Base-by-base conservation (phyloP, 2,888 invertebrate species). In the Pardosa pseudoannulata region DNA sequence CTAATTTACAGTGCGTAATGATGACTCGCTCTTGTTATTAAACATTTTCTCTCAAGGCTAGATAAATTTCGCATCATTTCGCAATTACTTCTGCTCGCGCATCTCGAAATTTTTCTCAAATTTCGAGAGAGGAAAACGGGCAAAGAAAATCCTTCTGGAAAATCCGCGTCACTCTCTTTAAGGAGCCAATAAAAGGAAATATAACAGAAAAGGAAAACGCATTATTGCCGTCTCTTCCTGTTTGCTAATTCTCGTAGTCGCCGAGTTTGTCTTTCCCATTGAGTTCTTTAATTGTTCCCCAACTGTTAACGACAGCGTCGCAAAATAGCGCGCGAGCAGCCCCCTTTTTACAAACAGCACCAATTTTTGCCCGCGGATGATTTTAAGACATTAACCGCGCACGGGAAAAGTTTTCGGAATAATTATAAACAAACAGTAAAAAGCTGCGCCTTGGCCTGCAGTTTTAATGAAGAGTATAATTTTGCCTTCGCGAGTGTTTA, bases 341-440 rank as follows among this genome's bases (percentile, higher is more conserved):
- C n/a, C 31, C 23, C 67, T 67, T 67, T 67, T 67, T 67, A 67
- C 23, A 36, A 19, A 67, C 6, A 19, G 13, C n/a, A 11, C 67
- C 32, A 23, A 67, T 83, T 78, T 85, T 73, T 73, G 83, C 83
- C 78, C 31, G 41, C 56, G 74, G 68, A 50, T 70, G 64, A 73
- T 80, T 73, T 67, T 46, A 31, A 81, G 74, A 32, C 80, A 74
- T 74, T 81, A 81, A 76, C 76, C 76, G 31, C 71, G 65, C 46
- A 71, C 31, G 70, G n/a, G 71, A 76, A 71, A 76, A 71, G 64
- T 76, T 76, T 67, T 56, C 56, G 56, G 76, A 85, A 85, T 85
- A 85, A 85, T 85, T 85, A 78, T 78, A 78, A 78, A 78, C 78
- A 85, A 78, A 85, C 83, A 78, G 78, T 67, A 68, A 85, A 85